A percentile compares a stretch with the other conserved stretches of the same genome.
Conservation (phyloP, 92 coral and sea anemone species). For the Actinernus sp. region DNA sequence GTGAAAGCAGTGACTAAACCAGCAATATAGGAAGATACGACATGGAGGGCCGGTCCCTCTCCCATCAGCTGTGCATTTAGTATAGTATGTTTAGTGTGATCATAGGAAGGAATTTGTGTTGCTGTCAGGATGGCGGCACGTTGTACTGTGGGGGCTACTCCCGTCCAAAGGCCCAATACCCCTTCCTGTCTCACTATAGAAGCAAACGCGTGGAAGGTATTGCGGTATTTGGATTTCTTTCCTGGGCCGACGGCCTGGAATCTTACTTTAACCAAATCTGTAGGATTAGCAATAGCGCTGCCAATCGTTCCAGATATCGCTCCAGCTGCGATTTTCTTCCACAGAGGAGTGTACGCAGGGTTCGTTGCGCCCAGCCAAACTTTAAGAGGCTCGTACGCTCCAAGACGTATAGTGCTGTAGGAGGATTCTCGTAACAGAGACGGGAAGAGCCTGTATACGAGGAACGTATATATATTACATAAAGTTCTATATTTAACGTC, state of each 20-base stretch:
- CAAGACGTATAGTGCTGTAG: slow-evolving; percentile 94
- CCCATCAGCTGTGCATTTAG: slow-evolving; percentile 84
- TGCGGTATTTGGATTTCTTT: slow-evolving; percentile 59
- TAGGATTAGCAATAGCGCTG: slow-evolving; percentile 94
- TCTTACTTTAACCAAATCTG: slow-evolving; percentile 93
- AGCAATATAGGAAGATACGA: slow-evolving; percentile 86
- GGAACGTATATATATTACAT: too few species aligned
- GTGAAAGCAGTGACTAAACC: slow-evolving; percentile 87
- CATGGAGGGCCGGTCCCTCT: slow-evolving; percentile 87
- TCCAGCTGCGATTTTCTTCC: slow-evolving; percentile 93
- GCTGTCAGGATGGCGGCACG: slow-evolving; percentile 97
- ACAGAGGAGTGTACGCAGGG: slow-evolving; percentile 88
- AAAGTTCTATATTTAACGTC: too few species aligned
- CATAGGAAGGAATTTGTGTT: slow-evolving; percentile 93
- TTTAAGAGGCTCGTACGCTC: slow-evolving; percentile 95
- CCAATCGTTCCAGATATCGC: slow-evolving; percentile 96
- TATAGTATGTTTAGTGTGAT: slow-evolving; percentile 87
- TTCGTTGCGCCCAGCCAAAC: slow-evolving; percentile 85
- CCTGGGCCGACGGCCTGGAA: slow-evolving; percentile 90
- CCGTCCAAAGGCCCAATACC: slow-evolving; percentile 85
- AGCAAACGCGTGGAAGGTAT: slow-evolving; percentile 83
- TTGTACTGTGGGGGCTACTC: slow-evolving; percentile 95
- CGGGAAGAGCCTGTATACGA: slow-evolving; percentile 77
- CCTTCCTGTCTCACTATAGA: slow-evolving; percentile 83
- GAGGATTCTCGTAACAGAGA: slow-evolving; percentile 91